Percentiles rank a stretch among this genome's conserved stretches.
These are phyloP conservation scores for Trissolcus basalis DNA, from an alignment of 1,140 invertebrate genomes.

Conservation along the genomic window DNA sequence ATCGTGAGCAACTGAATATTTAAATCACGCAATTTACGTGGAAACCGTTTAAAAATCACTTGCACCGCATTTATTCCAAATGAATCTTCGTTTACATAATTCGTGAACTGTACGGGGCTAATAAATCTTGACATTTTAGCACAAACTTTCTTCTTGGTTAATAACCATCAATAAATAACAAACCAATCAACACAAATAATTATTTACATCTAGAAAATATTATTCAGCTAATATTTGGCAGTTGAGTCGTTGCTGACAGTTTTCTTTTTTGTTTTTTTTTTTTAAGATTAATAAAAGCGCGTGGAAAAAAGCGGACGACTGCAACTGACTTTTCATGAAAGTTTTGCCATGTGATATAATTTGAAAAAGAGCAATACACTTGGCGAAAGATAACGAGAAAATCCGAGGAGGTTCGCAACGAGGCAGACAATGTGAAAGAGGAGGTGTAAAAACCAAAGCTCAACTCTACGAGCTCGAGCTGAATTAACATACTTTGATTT, in stretches of 20 bases:
- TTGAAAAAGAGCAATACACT: constrained; percentile 44
- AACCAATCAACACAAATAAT: constrained; percentile 6
- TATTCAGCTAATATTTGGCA: not conserved
- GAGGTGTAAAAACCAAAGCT: constrained; percentile 44
- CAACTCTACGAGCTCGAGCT: constrained; percentile 11
- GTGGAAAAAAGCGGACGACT: no score
- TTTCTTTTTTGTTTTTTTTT: no score
- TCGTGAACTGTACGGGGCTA: not conserved
- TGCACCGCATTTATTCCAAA: constrained; percentile 14
- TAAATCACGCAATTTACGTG: constrained; percentile 19
- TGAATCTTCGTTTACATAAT: constrained; percentile 29
- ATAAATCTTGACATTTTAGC: constrained; percentile 20
- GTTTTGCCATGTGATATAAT: constrained; percentile 23
- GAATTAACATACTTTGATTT: constrained; percentile 53
- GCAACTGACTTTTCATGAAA: not conserved
- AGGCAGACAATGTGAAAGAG: constrained; percentile 17
- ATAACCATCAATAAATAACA: constrained; percentile 29
- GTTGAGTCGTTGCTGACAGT: no score
- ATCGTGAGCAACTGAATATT: constrained; percentile 26
- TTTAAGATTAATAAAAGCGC: no score
- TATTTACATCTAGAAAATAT: no score
- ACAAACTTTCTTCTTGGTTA: constrained; percentile 27
- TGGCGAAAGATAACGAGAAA: constrained; percentile 41
- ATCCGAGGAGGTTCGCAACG: constrained; percentile 22
- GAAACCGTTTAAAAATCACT: constrained; percentile 31